Evolutionary conservation across 2,888 invertebrate species (phyloP).

Genomic region (Hirtodrosophila trivittata): DNA sequence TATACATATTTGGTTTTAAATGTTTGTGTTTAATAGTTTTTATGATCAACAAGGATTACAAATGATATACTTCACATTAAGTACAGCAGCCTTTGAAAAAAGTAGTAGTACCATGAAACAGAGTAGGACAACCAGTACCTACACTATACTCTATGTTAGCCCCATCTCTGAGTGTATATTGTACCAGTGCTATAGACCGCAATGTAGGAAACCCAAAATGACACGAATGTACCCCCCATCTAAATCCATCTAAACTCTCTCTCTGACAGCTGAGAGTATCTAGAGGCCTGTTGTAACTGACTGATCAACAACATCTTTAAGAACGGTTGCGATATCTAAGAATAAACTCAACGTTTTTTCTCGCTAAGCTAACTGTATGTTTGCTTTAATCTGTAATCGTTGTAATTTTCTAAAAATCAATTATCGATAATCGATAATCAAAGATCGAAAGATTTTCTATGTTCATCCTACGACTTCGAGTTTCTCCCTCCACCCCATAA

Average conservation of each 20-base stretch:
- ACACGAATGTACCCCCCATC: conserved; percentile 20
- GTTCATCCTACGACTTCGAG: no score
- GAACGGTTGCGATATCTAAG: neutral
- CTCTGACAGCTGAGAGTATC: neutral
- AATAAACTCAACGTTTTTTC: conserved; percentile 54
- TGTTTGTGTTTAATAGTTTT: conserved; percentile 50
- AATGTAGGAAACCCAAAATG: conserved; percentile 10
- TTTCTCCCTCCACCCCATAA: no score
- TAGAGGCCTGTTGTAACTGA: neutral
- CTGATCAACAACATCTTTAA: conserved; percentile 11
- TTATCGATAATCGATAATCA: no score
- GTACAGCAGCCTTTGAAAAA: conserved; percentile 80
- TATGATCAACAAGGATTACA: conserved; percentile 65
- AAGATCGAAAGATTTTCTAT: no score
- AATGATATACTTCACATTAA: conserved; percentile 81
- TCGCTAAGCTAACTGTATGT: conserved; percentile 67
- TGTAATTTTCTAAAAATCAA: no score
- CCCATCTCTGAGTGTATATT: no score
- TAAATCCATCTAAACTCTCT: neutral
- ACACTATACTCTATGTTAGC: no score
- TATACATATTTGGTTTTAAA: conserved; percentile 41
- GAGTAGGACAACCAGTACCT: no score
- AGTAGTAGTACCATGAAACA: conserved; percentile 55
- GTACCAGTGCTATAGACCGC: no score
- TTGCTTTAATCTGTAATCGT: conserved; percentile 49